These are phyloP conservation scores for Leucophora obtusa DNA, from an alignment of 2,888 invertebrate genomes.

Conservation along the genomic window DNA sequence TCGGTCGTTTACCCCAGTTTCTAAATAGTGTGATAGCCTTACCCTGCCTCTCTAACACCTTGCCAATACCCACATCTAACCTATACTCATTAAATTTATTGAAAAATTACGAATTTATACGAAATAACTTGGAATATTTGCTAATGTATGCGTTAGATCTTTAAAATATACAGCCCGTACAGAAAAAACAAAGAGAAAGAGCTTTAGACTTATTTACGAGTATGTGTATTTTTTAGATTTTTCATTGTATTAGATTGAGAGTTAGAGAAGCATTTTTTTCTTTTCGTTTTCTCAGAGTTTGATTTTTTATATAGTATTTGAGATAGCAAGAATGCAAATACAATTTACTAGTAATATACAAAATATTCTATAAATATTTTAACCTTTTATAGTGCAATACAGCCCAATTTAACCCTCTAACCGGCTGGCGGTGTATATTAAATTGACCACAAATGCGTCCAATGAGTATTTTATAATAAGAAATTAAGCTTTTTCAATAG, in stretches of 20 bases:
- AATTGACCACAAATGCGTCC: too few relatives aligned
- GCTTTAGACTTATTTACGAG: conserved; percentile 8
- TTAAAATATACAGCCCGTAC: not conserved
- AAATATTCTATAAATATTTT: not conserved
- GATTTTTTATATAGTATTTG: not conserved
- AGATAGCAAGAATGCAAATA: conserved; percentile 6
- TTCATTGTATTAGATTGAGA: conserved; percentile 33
- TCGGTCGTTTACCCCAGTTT: conserved; percentile 78
- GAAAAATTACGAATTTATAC: conserved; percentile 14
- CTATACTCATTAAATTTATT: not conserved
- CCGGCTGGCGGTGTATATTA: too few relatives aligned
- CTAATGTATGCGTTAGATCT: conserved; percentile 37
- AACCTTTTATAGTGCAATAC: not conserved
- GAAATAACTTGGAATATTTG: conserved; percentile 7
- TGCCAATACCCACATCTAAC: not conserved
- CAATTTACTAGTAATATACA: conserved; percentile 6
- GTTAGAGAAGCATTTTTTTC: conserved; percentile 38
- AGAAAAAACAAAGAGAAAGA: conserved; percentile 1
- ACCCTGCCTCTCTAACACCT: conserved; percentile 11
- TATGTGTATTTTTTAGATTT: not conserved
- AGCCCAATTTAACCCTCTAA: too few relatives aligned
- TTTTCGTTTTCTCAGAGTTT: not conserved
- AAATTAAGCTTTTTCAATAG: too few relatives aligned
- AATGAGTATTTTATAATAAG: too few relatives aligned
- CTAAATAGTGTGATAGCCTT: conserved; percentile 53